Conservation (phyloP, 2,888 invertebrate species). For the Tenthredo livida region DNA sequence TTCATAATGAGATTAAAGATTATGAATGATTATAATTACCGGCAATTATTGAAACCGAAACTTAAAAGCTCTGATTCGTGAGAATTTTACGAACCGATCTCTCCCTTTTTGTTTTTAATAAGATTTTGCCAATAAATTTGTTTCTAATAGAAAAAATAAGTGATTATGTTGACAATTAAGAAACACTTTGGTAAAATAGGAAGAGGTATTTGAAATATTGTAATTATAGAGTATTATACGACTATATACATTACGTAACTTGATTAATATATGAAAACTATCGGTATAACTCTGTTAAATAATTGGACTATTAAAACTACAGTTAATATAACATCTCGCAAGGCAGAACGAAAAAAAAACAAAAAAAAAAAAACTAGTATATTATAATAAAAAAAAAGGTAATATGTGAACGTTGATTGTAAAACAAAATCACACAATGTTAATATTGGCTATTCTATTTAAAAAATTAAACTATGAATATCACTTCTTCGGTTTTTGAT, state of each 20-base stretch:
- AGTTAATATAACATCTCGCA: constrained; percentile 38
- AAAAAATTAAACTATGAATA: constrained; percentile 26
- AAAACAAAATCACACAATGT: constrained; percentile 53
- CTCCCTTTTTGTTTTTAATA: not conserved
- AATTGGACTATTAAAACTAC: constrained; percentile 50
- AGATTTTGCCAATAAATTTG: not conserved
- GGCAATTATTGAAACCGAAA: not conserved
- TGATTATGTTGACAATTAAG: not conserved
- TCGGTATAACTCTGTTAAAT: constrained; percentile 43
- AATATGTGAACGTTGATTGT: constrained; percentile 45
- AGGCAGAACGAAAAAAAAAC: not conserved
- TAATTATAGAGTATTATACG: not conserved
- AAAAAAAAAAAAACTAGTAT: not conserved
- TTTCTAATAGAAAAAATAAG: not conserved
- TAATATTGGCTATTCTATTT: constrained; percentile 48
- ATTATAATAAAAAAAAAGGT: not conserved
- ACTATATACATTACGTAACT: not conserved
- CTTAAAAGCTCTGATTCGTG: not conserved
- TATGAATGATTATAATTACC: not conserved
- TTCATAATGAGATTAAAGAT: not conserved
- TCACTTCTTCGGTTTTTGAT: constrained; percentile 28
- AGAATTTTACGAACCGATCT: not conserved
- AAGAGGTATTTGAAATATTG: constrained; percentile 6
- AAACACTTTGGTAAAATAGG: not conserved
- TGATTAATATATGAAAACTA: constrained; percentile 24